These are phyloP conservation scores for Lydus trimaculatus DNA, from an alignment of 2,888 invertebrate species.

Conservation along the genomic window DNA sequence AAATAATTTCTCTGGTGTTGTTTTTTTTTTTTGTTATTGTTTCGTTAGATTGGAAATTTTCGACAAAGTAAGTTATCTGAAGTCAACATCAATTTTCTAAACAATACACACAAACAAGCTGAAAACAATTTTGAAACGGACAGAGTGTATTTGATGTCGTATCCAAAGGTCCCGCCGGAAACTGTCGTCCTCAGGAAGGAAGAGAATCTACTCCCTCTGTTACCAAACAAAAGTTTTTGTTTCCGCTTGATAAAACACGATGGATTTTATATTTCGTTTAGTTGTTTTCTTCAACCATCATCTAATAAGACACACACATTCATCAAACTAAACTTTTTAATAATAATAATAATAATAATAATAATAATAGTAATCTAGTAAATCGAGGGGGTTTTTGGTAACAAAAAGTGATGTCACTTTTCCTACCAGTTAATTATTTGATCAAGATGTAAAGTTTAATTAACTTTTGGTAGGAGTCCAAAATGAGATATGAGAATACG, in stretches of 20 bases:
- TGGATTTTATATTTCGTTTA: neutral
- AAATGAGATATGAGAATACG: slow-evolving; percentile 34
- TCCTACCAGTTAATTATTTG: slow-evolving; percentile 37
- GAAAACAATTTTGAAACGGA: slow-evolving; percentile 10
- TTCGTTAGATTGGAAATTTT: neutral
- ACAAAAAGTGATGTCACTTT: slow-evolving; percentile 29
- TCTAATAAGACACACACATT: neutral
- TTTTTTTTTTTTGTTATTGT: no score
- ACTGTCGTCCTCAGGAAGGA: slow-evolving; percentile 27
- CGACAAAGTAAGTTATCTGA: neutral
- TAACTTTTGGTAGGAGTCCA: slow-evolving; percentile 39
- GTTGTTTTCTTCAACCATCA: neutral
- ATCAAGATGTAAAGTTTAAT: slow-evolving; percentile 44
- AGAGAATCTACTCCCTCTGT: neutral
- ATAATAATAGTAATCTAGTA: no score
- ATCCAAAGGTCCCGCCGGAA: slow-evolving; percentile 20
- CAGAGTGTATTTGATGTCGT: slow-evolving; percentile 10
- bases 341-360: neutral
- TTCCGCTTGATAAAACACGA: slow-evolving; percentile 7
- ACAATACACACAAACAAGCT: slow-evolving; percentile 9
- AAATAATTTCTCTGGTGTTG: no score
- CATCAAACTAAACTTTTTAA: neutral
- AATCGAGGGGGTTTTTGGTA: no score
- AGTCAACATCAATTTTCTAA: neutral
- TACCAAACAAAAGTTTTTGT: neutral